Evolutionary conservation across 2,113 vertebrate species (phyloP).

Genomic region (Amblyopsis rosae): DNA sequence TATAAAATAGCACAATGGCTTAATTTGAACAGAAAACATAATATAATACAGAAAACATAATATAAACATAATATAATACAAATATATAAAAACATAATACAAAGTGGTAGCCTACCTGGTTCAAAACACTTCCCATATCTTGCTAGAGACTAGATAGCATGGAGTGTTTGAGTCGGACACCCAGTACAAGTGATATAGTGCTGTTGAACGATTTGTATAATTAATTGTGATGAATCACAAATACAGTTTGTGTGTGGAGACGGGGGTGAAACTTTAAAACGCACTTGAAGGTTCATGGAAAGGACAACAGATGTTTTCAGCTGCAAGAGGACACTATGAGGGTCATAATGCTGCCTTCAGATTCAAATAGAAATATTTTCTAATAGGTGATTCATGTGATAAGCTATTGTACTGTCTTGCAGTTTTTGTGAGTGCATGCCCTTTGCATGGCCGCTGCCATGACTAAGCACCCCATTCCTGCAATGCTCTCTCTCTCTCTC

Average conservation of each 20-base stretch:
- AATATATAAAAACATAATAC: no score
- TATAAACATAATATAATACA: no score
- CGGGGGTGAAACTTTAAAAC: neutral
- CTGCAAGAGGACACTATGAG: neutral
- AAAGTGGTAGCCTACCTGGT: no score
- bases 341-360: neutral
- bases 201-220: no score
- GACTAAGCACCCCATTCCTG: conserved; percentile 52
- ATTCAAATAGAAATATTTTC: neutral
- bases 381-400: neutral
- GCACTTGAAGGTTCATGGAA: neutral
- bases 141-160: no score
- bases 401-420: neutral
- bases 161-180: no score
- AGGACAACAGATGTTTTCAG: neutral
- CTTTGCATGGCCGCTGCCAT: conserved; percentile 33
- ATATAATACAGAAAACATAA: no score
- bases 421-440: conserved; percentile 20
- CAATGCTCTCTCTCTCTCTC: conserved; percentile 23
- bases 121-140: no score
- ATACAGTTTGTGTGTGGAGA: neutral
- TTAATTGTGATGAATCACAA: no score
- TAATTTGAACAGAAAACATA: neutral
- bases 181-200: no score
- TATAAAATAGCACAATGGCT: neutral